These are phyloP conservation scores for Cephus cinctus DNA, from an alignment of 1,140 invertebrate genomes.

Conservation along the genomic window DNA sequence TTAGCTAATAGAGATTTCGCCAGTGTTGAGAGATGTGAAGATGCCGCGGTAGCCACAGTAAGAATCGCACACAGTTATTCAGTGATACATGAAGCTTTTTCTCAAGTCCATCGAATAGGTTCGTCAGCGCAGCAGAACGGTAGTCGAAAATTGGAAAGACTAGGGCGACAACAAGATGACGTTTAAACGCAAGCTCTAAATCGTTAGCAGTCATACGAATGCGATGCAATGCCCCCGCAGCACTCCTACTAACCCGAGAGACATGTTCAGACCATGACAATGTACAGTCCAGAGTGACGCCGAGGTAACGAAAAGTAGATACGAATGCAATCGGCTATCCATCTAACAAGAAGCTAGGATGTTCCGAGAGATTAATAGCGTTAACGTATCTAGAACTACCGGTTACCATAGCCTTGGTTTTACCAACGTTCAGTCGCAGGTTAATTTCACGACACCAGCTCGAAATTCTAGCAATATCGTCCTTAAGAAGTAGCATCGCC, in stretches of 20 bases:
- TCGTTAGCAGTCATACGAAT: not conserved
- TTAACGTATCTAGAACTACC: not conserved
- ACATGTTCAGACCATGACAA: not conserved
- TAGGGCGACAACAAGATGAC: too few species aligned
- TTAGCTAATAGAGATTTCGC: not conserved
- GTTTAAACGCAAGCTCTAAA: not conserved
- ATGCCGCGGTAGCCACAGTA: not conserved
- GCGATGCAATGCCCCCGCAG: not conserved
- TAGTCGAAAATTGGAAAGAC: not conserved
- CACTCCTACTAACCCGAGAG: not conserved
- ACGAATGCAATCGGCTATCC: too few species aligned
- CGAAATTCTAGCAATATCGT: not conserved
- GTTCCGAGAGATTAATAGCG: not conserved
- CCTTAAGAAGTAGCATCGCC: not conserved
- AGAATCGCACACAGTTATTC: slow-evolving; percentile 2
- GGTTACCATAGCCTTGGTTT: not conserved
- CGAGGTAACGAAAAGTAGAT: too few species aligned
- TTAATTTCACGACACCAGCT: not conserved
- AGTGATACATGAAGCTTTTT: not conserved
- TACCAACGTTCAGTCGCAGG: not conserved
- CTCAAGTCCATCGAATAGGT: not conserved
- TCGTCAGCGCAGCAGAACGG: not conserved
- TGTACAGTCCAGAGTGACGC: not conserved
- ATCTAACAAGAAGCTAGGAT: too few species aligned
- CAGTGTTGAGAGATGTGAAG: not conserved